Evolutionary conservation across 2,888 invertebrate genomes (phyloP), one percentile per base, ranked within the genome.

Genomic region (Osmoderma eremita): DNA sequence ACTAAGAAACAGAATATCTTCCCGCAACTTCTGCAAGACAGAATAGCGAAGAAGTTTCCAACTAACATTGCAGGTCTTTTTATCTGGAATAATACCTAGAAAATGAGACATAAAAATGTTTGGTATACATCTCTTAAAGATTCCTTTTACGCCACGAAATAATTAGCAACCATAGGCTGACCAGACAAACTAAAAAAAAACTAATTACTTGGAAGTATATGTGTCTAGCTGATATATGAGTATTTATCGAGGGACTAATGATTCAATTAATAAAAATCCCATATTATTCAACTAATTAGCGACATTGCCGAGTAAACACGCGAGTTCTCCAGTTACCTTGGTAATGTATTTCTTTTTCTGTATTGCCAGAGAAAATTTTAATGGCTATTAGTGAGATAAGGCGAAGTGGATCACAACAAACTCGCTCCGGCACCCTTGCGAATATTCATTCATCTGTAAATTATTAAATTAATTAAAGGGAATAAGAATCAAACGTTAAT

Each of bases 381-480:
- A 48, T 48, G 18, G 48, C 17, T 20, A 5, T 24, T 24, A 24
- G 24, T 22, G 49, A 17, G 49, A 50, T 50, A 50, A 24, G 38
- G 1, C n/a, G 45, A 36, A 36, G 41, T 45, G 45, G 17, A 45
- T 45, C 58, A 61, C 13, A 61, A 30, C 45, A 30, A 61, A 61
- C 58, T 61, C 45, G 30, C 24, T 39, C 17, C 12, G 12, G 10
- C 24, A 42, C 45, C n/a, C 13, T 17, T 42, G 42, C 45, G 45
- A 61, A 45, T 61, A 61, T 61, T 61, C 58, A 61, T 61, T 45
- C 6, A 10, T 30, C 5, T 45, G 45, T 61, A 45, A 48, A 61
- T 61, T 61, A 61, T 61, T 61, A 61, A 61, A 61, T 45, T 45
- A 48, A 61, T 61, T 61, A 61, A 45, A 61, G 17, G 12, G 24